Evolutionary conservation across 2,888 invertebrate genomes (phyloP).

Genomic region (Dermolepida albohirtum): DNA sequence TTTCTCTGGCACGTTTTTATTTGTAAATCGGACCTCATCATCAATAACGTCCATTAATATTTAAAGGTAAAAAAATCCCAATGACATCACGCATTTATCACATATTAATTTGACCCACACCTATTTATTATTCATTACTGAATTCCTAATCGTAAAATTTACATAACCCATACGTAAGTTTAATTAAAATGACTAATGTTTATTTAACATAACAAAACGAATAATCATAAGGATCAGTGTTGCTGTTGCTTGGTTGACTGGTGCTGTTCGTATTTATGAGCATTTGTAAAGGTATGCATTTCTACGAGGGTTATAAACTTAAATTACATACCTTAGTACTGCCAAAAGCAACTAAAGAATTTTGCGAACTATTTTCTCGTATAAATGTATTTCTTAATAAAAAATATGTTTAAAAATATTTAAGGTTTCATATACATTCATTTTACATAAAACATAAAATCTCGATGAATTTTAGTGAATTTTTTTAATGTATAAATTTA

Average conservation of each 20-base stretch:
- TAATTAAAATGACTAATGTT: slow-evolving; percentile 65
- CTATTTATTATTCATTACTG: slow-evolving; percentile 57
- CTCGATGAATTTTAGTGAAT: no score
- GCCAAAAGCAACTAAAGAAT: no score
- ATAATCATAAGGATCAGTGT: slow-evolving; percentile 62
- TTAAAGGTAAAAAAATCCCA: slow-evolving; percentile 46
- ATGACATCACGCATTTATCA: slow-evolving; percentile 59
- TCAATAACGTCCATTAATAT: slow-evolving; percentile 54
- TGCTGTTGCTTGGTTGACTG: slow-evolving; percentile 50
- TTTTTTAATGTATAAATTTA: no score
- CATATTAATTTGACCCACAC: slow-evolving; percentile 60
- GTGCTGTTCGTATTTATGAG: slow-evolving; percentile 9
- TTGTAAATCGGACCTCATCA: slow-evolving; percentile 47
- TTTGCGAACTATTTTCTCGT: no score
- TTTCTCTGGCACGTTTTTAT: slow-evolving; percentile 17
- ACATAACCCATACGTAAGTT: slow-evolving; percentile 60
- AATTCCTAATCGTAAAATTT: slow-evolving; percentile 57
- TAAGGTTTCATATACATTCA: no score
- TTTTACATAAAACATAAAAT: no score
- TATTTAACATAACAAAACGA: slow-evolving; percentile 65
- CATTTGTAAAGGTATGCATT: slow-evolving; percentile 1
- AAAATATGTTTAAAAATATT: no score
- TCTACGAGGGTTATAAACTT: not conserved
- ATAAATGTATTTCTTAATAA: no score
- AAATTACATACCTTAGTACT: no score